Base-by-base conservation (phyloP, 2,888 invertebrate species). In the Stomorhina lunata region DNA sequence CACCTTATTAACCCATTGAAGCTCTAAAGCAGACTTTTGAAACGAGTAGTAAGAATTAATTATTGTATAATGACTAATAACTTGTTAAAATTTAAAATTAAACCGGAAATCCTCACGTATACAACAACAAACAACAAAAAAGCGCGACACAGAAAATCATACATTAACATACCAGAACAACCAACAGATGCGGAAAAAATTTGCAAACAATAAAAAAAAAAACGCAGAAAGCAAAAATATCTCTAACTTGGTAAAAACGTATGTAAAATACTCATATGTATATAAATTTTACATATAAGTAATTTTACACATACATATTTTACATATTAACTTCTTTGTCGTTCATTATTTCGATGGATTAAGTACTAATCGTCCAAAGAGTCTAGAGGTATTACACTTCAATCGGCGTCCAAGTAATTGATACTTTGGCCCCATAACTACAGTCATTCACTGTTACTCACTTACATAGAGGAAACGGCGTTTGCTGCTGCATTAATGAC, bases 341-440 rank as follows among this genome's bases (percentile, higher is more conserved):
- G 27, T 66, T 53, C 40, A 7, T 37, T 61, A 37, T 73, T 81
- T 45, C 37, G 32, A 45, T 22, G 59, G 50, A 75, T 75, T 12
- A 45, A 6, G 9, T 12, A 4, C 20, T 50, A 17, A n/a, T 66
- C 17, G 12, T 53, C 55, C 7, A 12, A 53, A 40, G 12, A 57
- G 43, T 55, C 55, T 2, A 29, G 17, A 50, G 9, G 12, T 53
- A 32, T 27, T 48, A 12, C 27, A 15, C 10, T 45, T 17, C 73
- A 75, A 71, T 78, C 68, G 75, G 59, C 59, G 73, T 82, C 34
- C 75, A 61, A 79, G 82, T 79, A 82, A 82, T 82, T 82, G 75
- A 82, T 82, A 82, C 79, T 82, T 82, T 82, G 79, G 59, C 79
- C 79, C 75, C 79, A 76, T 82, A 82, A 79, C 57, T 61, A 27